Base-by-base conservation (phyloP, 2,797 vertebrate genomes). In the Etheostoma nigrum region DNA sequence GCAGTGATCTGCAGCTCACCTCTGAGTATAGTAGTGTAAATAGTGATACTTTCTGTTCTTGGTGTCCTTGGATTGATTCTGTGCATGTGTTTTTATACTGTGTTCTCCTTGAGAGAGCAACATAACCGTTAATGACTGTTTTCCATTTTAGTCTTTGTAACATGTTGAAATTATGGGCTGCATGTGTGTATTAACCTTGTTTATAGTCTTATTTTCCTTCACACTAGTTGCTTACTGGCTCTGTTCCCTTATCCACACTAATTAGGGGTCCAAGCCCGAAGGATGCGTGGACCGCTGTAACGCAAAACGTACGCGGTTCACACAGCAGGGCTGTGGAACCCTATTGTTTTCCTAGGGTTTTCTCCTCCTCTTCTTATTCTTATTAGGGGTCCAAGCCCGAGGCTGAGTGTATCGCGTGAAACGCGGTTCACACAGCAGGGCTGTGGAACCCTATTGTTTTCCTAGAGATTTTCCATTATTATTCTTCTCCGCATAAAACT, bases 1-100 rank as follows among this genome's bases (percentile, higher is more conserved):
- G 27, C 27, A 27, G 27, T 27, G 27, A 27, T 54, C 60, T 79
- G 42, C 67, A 67, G 51, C 47, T 74, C 61, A 63, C 23, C 36
- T 44, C 40, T 3, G n/a, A 8, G n/a, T 16, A 18, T 15, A 53
- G 18, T 19, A 12, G n/a, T 15, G 30, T 4, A 40, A 47, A 57
- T 7, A 40, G 2, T 48, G 4, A 19, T 36, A 8, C 2, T 33
- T 33, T 18, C 15, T 63, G 33, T 18, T 30, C 5, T 12, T 49
- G 15, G 36, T 36, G 40, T 63, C 52, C 30, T 40, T 59, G 40
- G 2, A 40, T 18, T 30, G 30, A 49, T 61, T 67, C 44, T 40
- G 45, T 61, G n/a, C 42, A 49, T 57, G 51, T 73, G 12, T 30
- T 21, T 60, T 33, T 13, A 8, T 33, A 15, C 15, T 12, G 14